Conservation (phyloP, 92 coral and sea anemone species). For the Epizoanthus illoricatus region DNA sequence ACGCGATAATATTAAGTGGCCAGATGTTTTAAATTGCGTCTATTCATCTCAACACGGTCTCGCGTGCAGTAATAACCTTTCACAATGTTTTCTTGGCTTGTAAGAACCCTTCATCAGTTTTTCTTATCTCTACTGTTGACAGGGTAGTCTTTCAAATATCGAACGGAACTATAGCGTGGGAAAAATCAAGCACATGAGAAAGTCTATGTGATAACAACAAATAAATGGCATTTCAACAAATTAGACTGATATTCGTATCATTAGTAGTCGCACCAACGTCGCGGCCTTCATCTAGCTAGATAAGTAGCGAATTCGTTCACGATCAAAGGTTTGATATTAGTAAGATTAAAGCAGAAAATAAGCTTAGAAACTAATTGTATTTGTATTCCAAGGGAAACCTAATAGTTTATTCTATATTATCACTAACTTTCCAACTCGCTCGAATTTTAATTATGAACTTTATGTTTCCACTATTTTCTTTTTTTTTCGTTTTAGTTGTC, state of each 20-base stretch:
- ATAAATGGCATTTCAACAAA: constrained; percentile 25
- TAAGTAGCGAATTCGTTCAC: too few species aligned
- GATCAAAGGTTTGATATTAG: too few species aligned
- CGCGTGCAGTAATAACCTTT: neutral
- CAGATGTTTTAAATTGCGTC: constrained; percentile 31
- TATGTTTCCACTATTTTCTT: too few species aligned
- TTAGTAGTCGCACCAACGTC: neutral
- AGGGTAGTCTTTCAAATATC: constrained; percentile 21
- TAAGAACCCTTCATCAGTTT: constrained; percentile 8
- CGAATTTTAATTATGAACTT: too few species aligned
- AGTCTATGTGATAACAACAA: constrained; percentile 17
- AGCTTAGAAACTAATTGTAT: too few species aligned
- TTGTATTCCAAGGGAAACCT: too few species aligned
- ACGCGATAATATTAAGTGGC: constrained; percentile 30
- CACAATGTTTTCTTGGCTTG: constrained; percentile 17
- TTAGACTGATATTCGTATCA: constrained; percentile 11
- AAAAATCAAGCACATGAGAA: constrained; percentile 13
- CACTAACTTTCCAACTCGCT: too few species aligned
- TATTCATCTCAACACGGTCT: neutral
- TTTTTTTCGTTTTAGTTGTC: too few species aligned
- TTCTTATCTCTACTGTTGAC: constrained; percentile 43
- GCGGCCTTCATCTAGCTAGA: neutral
- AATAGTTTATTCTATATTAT: too few species aligned
- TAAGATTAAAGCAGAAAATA: too few species aligned
- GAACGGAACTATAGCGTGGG: constrained; percentile 24